phyloP scores from a whole-genome alignment of 2,888 invertebrate species.

The Melieria crassipennis region DNA sequence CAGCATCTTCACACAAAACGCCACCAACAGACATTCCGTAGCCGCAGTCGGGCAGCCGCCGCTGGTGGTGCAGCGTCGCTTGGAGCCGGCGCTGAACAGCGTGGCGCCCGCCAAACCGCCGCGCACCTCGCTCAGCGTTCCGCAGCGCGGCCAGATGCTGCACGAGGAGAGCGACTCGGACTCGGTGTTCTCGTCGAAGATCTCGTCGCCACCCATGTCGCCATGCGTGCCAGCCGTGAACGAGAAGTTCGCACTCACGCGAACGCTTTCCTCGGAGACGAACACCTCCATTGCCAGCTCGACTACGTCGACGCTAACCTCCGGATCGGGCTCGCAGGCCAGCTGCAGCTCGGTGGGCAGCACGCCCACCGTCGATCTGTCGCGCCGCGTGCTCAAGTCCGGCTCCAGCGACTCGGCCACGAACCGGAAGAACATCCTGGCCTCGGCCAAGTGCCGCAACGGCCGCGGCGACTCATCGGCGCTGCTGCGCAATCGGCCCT shows the following conservation, averaged over 20 bases:
- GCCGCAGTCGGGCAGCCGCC: slow-evolving; percentile 36
- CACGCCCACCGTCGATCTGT: slow-evolving; percentile 72
- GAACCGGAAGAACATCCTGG: slow-evolving; percentile 86
- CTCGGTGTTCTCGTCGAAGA: slow-evolving; percentile 86
- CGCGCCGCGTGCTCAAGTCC: slow-evolving; percentile 79
- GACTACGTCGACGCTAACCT: slow-evolving; percentile 77
- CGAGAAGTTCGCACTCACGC: slow-evolving; percentile 71
- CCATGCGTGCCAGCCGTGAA: slow-evolving; percentile 68
- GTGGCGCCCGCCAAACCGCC: slow-evolving; percentile 62
- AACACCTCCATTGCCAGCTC: slow-evolving; percentile 77
- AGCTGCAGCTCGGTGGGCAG: slow-evolving; percentile 75
- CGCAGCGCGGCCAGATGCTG: slow-evolving; percentile 47
- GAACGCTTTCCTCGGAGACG: slow-evolving; percentile 78
- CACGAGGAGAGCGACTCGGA: slow-evolving; percentile 76
- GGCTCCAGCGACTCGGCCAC: slow-evolving; percentile 69
- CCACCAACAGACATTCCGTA: slow-evolving; percentile 23
- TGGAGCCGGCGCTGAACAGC: slow-evolving; percentile 50
- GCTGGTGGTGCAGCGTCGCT: slow-evolving; percentile 46
- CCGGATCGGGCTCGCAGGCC: slow-evolving; percentile 79
- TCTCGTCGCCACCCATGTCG: slow-evolving; percentile 80
- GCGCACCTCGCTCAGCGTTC: slow-evolving; percentile 60
- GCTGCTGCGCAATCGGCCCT: slow-evolving; percentile 73
- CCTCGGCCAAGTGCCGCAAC: slow-evolving; percentile 86
- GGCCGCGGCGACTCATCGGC: slow-evolving; percentile 80
- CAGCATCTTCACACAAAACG: slow-evolving; percentile 47